phyloP scores from a whole-genome alignment of 2,888 invertebrate genomes.

The Hypomecis atomaria region DNA sequence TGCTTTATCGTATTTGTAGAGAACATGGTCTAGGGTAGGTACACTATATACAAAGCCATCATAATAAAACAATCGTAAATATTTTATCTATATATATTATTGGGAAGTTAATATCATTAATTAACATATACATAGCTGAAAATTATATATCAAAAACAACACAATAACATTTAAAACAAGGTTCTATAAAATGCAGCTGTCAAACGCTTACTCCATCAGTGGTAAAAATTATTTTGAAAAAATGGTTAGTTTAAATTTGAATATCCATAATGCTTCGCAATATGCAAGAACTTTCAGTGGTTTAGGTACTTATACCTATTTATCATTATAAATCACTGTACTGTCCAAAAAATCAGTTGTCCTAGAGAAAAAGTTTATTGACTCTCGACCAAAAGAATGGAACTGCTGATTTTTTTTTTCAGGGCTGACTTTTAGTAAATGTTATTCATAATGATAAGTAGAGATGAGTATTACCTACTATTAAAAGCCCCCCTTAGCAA shows the following conservation, averaged over 20 bases:
- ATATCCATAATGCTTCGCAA: not conserved
- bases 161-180: not conserved
- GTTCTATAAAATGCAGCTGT: not conserved
- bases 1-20: not conserved
- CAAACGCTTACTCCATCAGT: too few species aligned
- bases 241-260: not conserved
- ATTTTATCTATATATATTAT: constrained; percentile 76
- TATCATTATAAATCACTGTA: too few species aligned
- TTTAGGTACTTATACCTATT: not conserved
- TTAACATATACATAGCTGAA: constrained; percentile 39
- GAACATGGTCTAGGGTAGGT: too few species aligned
- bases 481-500: too few species aligned
- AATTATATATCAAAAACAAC: not conserved
- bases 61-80: constrained; percentile 51
- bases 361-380: too few species aligned
- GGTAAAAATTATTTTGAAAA: too few species aligned
- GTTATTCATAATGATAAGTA: too few species aligned
- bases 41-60: not conserved
- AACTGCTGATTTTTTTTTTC: too few species aligned
- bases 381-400: too few species aligned
- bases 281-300: not conserved
- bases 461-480: too few species aligned
- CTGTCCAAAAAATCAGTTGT: not conserved
- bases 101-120: constrained; percentile 78
- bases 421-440: too few species aligned